Evolutionary conservation across 2,888 invertebrate genomes (phyloP).

Genomic region (Cenopis cana): DNA sequence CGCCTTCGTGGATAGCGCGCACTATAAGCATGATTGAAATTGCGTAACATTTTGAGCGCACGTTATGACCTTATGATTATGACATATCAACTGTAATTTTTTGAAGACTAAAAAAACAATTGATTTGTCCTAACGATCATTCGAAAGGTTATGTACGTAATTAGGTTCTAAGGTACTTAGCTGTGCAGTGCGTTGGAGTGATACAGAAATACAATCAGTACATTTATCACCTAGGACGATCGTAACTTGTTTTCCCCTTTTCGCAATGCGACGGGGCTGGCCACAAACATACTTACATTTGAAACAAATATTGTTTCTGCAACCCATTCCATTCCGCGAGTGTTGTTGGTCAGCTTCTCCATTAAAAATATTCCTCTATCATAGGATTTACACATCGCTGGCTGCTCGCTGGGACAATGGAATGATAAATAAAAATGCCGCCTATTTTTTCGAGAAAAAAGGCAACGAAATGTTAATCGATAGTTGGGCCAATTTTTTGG

Average conservation of each 20-base stretch:
- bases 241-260: slow-evolving; percentile 1
- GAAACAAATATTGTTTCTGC: slow-evolving; percentile 52
- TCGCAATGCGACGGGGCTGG: background rate
- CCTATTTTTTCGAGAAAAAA: slow-evolving; percentile 61
- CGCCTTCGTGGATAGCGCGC: too few relatives aligned
- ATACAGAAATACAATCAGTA: background rate
- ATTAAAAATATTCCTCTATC: slow-evolving; percentile 75
- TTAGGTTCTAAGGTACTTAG: too few relatives aligned
- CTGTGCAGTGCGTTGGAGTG: background rate
- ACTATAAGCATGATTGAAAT: too few relatives aligned
- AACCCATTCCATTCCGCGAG: slow-evolving; percentile 30
- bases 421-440: slow-evolving; percentile 75
- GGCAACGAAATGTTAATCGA: slow-evolving; percentile 19
- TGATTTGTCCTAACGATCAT: too few relatives aligned
- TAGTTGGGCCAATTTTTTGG: background rate
- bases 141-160: too few relatives aligned
- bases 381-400: slow-evolving; percentile 78
- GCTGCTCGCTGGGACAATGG: slow-evolving; percentile 71
- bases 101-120: too few relatives aligned
- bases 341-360: slow-evolving; percentile 58
- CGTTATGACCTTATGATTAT: too few relatives aligned
- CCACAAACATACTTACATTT: slow-evolving; percentile 56
- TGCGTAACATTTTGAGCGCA: too few relatives aligned
- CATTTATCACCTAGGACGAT: background rate
- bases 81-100: too few relatives aligned